Evolutionary conservation across 92 coral and sea anemone species (phyloP), one percentile per base, ranked within the genome.

Genomic region (Palythoa caribaeorum): DNA sequence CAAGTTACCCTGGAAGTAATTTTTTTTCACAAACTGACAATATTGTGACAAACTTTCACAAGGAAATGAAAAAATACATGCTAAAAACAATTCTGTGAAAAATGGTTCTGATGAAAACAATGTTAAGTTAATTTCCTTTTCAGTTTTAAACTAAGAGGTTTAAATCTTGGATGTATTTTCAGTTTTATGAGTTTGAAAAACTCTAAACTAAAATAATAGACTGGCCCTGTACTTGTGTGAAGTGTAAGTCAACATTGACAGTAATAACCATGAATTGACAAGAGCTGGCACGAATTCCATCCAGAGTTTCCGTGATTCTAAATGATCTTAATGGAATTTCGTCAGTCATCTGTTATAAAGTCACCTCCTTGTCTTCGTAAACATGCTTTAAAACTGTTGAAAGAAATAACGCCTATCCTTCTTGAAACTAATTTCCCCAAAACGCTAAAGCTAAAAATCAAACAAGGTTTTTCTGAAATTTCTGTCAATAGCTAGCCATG

Each of bases 121-220:
- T 5, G 28, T 2, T 39, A 0, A 66, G 21, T 28, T 20, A 68
- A 44, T 20, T 81, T 81, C 59, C 53, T 81, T 70, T 80, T 81
- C 86, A 66, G 86, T 47, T 10, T 65, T 80, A 7, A 54, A 59
- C 84, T 13, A 6, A 57, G 11, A 66, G 15, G 48, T 57, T 17
- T 28, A 3, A 20, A 38, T 78, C 52, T 19, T 59, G 48, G 53
- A 20, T 12, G 3, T 0, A 37, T 17, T 62, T 70, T 59, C 16
- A 38, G 53, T 70, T 36, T 70, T 14, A 1, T 2, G 36, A 10
- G 8, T 10, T 36, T 70, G 37, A 36, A 35, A 36, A 6, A 11
- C 13, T 70, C 75, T 47, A 70, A 2, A 38, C 9, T 9, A 11
- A 70, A 35, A 35, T 12, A 14, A 12, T 15, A 59, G 20, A 20